Conservation (phyloP, 2,888 invertebrate genomes). For the Cephus runcator region DNA sequence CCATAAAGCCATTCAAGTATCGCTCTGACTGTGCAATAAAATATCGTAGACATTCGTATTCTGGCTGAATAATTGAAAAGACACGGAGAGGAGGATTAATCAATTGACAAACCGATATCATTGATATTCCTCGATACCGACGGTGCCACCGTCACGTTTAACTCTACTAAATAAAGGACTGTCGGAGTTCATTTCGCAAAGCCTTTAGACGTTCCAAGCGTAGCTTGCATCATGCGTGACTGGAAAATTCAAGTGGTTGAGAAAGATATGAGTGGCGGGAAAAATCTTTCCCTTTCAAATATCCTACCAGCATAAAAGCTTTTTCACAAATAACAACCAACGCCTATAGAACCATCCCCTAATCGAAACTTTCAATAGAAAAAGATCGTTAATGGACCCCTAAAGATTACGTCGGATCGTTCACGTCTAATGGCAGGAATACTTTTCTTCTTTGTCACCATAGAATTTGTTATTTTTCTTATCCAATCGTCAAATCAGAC, state of each 20-base stretch:
- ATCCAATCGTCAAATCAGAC: background rate
- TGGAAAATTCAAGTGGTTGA: background rate
- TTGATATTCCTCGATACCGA: background rate
- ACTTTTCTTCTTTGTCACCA: background rate
- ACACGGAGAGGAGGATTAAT: background rate
- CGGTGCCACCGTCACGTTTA: background rate
- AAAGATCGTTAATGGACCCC: background rate
- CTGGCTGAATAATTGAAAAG: background rate
- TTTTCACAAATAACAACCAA: background rate
- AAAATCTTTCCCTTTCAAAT: background rate
- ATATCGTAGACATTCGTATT: background rate
- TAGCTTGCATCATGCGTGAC: background rate
- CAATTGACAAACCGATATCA: background rate
- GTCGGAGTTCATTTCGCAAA: background rate
- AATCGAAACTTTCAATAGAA: background rate
- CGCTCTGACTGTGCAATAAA: background rate
- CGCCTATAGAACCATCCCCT: background rate
- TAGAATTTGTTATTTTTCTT: background rate
- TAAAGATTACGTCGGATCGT: background rate
- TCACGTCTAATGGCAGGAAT: background rate
- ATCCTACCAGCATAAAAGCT: background rate
- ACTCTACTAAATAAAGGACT: background rate
- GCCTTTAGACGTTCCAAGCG: background rate
- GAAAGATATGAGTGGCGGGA: background rate
- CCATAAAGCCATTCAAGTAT: background rate